Evolutionary conservation across 2,797 vertebrate genomes (phyloP).

Genomic region (Gallinago stenura): DNA sequence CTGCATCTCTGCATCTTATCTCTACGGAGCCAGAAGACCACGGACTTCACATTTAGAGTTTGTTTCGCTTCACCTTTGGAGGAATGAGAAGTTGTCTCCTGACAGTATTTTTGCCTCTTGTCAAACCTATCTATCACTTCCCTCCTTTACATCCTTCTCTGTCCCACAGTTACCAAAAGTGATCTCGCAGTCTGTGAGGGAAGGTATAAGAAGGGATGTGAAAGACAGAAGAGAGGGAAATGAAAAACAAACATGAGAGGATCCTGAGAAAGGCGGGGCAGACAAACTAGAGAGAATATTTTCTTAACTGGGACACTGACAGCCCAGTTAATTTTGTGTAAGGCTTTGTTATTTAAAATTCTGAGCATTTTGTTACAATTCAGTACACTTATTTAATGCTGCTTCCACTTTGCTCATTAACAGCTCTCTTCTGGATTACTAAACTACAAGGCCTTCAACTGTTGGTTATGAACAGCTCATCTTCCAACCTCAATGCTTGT

Average conservation of each 20-base stretch:
- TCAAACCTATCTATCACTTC: neutral
- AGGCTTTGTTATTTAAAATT: slow-evolving; percentile 56
- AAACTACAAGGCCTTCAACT: slow-evolving; percentile 19
- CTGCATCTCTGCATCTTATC: neutral
- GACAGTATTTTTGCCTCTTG: neutral
- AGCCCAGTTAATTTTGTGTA: slow-evolving; percentile 24
- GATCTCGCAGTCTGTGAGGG: neutral
- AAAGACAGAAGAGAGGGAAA: neutral
- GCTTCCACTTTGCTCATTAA: slow-evolving; percentile 40
- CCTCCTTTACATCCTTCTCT: neutral
- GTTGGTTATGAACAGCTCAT: slow-evolving; percentile 39
- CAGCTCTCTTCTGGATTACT: slow-evolving; percentile 38
- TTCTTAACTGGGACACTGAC: slow-evolving; percentile 16
- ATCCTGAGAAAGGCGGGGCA: slow-evolving; percentile 12
- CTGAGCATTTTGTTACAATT: slow-evolving; percentile 46
- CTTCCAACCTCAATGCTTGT: neutral
- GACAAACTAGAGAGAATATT: neutral
- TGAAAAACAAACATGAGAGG: neutral
- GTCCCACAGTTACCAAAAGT: neutral
- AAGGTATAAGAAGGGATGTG: neutral
- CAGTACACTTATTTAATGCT: slow-evolving; percentile 52
- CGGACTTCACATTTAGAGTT: neutral
- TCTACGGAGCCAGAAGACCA: neutral
- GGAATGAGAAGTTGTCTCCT: neutral
- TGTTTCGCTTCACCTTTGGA: neutral